These are phyloP conservation scores for Buathra laborator DNA, from an alignment of 2,888 invertebrate genomes.

Conservation along the genomic window DNA sequence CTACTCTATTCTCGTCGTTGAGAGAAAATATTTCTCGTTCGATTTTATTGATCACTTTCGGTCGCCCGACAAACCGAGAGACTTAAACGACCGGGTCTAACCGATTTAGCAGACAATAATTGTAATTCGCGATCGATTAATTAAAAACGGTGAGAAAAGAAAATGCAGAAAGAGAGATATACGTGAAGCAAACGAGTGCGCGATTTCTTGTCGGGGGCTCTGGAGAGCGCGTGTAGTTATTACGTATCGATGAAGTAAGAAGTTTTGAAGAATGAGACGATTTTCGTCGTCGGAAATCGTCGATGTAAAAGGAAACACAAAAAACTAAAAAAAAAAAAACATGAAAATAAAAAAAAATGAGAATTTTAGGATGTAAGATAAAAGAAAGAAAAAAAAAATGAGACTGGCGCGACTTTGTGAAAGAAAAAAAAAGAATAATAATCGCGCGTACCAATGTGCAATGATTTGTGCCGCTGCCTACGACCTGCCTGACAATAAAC, in stretches of 20 bases:
- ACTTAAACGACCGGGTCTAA: slow-evolving; percentile 27
- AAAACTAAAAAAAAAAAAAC: background rate
- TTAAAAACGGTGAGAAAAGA: slow-evolving; percentile 21
- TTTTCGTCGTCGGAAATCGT: slow-evolving; percentile 42
- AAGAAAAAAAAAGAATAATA: background rate
- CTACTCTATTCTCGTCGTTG: slow-evolving; percentile 9
- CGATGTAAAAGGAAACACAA: slow-evolving; percentile 22
- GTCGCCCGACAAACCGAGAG: slow-evolving; percentile 4
- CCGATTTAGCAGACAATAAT: slow-evolving; percentile 70
- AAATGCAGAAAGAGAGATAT: background rate
- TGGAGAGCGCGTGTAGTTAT: slow-evolving; percentile 19
- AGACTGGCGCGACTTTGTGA: slow-evolving; percentile 29
- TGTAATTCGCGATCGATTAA: slow-evolving; percentile 61
- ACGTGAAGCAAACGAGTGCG: background rate
- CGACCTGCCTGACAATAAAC: slow-evolving; percentile 59
- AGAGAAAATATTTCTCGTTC: slow-evolving; percentile 43
- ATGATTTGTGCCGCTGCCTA: slow-evolving; percentile 62
- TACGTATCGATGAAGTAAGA: background rate
- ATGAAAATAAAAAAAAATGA: background rate
- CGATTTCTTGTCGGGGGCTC: background rate
- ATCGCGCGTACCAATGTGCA: slow-evolving; percentile 66
- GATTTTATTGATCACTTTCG: slow-evolving; percentile 23
- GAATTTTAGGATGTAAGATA: slow-evolving; percentile 49
- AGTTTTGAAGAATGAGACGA: slow-evolving; percentile 30
- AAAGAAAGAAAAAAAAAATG: slow-evolving; percentile 23